Base-by-base conservation (phyloP, 1,140 invertebrate species). In the Wiebesia pumilae region DNA sequence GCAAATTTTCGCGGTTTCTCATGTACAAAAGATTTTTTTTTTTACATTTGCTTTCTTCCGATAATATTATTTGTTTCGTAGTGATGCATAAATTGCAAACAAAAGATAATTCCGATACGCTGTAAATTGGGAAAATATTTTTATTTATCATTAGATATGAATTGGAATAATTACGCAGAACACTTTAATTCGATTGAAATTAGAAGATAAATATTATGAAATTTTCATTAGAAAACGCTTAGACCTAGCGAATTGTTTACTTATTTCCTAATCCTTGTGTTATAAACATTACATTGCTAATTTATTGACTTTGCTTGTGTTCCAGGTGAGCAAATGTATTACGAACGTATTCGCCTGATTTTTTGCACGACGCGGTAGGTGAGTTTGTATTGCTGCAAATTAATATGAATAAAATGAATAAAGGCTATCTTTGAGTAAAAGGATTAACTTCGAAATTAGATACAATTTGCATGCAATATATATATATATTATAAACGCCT, bases 1-100 rank as follows among this genome's bases (percentile, higher is more conserved):
- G 88, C 86, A 81, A 90, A 89, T 85, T 81, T 43, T 47, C 47
- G 35, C 51, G 4, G 35, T 33, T 81, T 77, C 67, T 77, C 82
- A 38, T 67, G 71, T 24, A 75, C 79, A 80, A 87, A 54, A 83
- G 85, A 87, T 77, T 82, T 81, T 58, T 71, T 88, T 83, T 86
- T 67, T 81, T 84, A 81, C n/a, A n/a, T 75, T 81, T 79, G n/a
- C 21, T 54, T 73, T 47, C 30, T 54, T 43, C 51, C 71, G 81
- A 47, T 69, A 78, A 62, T 75, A 43, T 83, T 83, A 19, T 75
- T 83, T 83, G 24, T 38, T 27, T 83, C 77, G 43, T n/a, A 24
- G 4, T 43, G 69, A 33, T 69, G 67, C 51, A 54, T 16, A 65
- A 27, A 43, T 75, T 54, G 35, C 71, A 62, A 83, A 83, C 47